A percentile compares a stretch with the other conserved stretches of the same genome.
These are phyloP conservation scores for Callimorpha dominula DNA, from an alignment of 2,888 invertebrate species.

Conservation along the genomic window DNA sequence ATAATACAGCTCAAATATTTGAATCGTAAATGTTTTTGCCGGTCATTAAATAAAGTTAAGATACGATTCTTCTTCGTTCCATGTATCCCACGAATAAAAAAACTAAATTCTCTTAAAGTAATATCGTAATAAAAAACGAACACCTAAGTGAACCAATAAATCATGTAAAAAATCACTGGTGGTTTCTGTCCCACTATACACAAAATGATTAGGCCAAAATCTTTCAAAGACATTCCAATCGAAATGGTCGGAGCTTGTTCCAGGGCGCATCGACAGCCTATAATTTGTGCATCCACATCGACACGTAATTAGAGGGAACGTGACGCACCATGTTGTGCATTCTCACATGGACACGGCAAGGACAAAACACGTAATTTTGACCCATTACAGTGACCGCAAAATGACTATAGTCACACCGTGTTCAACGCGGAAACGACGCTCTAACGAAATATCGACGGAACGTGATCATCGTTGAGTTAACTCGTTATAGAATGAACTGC, in stretches of 20 bases:
- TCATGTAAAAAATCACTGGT: slow-evolving; percentile 50
- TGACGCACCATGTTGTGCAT: slow-evolving; percentile 80
- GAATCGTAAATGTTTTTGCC: slow-evolving; percentile 43
- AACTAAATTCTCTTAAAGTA: slow-evolving; percentile 39
- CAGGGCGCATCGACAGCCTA: slow-evolving; percentile 68
- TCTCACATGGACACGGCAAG: slow-evolving; percentile 78
- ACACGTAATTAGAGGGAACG: slow-evolving; percentile 79
- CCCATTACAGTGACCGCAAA: slow-evolving; percentile 83
- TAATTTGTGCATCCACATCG: slow-evolving; percentile 83
- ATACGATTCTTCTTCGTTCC: slow-evolving; percentile 32
- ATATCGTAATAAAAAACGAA: slow-evolving; percentile 41
- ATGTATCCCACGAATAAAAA: slow-evolving; percentile 32
- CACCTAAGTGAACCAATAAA: slow-evolving; percentile 53
- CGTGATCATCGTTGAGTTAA: not conserved
- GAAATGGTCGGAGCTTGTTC: slow-evolving; percentile 63
- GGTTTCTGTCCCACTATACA: slow-evolving; percentile 46
- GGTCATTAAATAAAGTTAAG: slow-evolving; percentile 52
- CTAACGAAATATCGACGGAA: not conserved
- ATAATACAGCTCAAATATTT: slow-evolving; percentile 24
- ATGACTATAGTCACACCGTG: slow-evolving; percentile 69
- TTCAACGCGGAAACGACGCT: slow-evolving; percentile 14
- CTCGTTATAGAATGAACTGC: not conserved
- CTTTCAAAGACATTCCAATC: slow-evolving; percentile 65
- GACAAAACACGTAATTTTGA: slow-evolving; percentile 82
- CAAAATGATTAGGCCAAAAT: slow-evolving; percentile 63